phyloP scores from a whole-genome alignment of 1,140 invertebrate genomes.

The Lineus longissimus region DNA sequence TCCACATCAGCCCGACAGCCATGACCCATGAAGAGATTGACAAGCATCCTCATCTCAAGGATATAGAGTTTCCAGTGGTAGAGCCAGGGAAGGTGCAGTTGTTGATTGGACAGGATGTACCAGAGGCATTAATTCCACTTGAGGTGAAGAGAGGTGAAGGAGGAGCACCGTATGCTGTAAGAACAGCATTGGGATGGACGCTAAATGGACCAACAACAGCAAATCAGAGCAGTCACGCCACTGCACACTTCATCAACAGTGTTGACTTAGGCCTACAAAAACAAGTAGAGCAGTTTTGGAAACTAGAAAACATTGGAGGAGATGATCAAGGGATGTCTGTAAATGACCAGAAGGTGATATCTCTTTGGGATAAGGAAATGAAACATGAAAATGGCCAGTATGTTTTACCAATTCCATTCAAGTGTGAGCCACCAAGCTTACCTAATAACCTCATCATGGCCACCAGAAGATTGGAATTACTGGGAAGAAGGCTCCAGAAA shows the following conservation, averaged over 20 bases:
- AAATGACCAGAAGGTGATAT: not conserved
- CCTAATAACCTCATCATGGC: not conserved
- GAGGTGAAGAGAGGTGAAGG: not conserved
- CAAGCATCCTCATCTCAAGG: not conserved
- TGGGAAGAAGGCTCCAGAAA: not conserved
- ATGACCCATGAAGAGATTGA: not conserved
- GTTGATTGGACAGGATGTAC: not conserved
- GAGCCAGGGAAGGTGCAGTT: not conserved
- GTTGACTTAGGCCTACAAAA: not conserved
- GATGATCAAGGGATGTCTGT: not conserved
- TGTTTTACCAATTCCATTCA: not conserved
- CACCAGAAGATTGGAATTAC: not conserved
- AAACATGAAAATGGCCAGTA: not conserved
- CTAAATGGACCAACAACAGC: not conserved
- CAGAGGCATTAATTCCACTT: not conserved
- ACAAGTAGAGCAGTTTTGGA: not conserved
- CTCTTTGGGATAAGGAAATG: not conserved
- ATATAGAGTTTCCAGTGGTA: not conserved
- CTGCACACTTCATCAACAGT: not conserved
- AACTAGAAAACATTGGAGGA: not conserved
- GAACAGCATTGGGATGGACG: not conserved
- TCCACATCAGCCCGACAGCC: too few species aligned
- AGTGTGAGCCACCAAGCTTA: not conserved
- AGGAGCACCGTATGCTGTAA: not conserved
- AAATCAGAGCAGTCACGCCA: not conserved